Conservation (phyloP, 2,888 invertebrate species). For the Drosophila borealis region DNA sequence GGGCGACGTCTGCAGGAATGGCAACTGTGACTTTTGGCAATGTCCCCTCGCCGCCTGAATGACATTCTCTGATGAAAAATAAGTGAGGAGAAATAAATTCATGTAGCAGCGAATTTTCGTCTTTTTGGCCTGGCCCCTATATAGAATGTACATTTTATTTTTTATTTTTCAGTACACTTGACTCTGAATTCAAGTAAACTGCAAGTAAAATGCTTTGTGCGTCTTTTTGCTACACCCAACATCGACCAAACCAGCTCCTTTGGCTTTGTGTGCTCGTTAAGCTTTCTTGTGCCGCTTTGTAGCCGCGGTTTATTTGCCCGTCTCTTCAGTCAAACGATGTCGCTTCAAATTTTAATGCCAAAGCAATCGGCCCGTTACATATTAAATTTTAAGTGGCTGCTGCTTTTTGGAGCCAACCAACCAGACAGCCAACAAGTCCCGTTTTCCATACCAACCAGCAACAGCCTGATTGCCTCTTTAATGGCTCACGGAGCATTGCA, state of each 20-base stretch:
- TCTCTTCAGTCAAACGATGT: constrained; percentile 31
- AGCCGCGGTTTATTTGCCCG: constrained; percentile 46
- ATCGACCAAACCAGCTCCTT: constrained; percentile 13
- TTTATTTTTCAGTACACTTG: constrained; percentile 39
- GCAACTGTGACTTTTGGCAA: constrained; percentile 54
- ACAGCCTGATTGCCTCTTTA: constrained; percentile 58
- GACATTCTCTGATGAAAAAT: constrained; percentile 59
- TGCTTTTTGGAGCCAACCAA: constrained; percentile 26
- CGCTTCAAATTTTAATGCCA: constrained; percentile 55
- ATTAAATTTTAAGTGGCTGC: constrained; percentile 66
- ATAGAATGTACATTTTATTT: background rate
- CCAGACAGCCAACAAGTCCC: constrained; percentile 4
- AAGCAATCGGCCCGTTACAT: constrained; percentile 59
- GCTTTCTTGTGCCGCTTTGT: constrained; percentile 46
- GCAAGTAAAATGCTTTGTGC: constrained; percentile 60
- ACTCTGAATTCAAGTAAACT: constrained; percentile 63
- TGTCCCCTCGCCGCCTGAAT: constrained; percentile 40
- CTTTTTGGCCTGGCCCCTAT: background rate
- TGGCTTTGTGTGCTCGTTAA: constrained; percentile 65
- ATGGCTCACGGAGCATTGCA: constrained; percentile 66
- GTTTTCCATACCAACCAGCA: constrained; percentile 10
- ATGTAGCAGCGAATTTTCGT: constrained; percentile 30
- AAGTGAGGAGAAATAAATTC: constrained; percentile 59
- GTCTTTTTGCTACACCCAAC: constrained; percentile 25
- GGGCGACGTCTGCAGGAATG: constrained; percentile 21